Percentiles rank a stretch among this genome's conserved stretches.
Conservation (phyloP, 1,140 invertebrate genomes). For the Scaptomyza pallida region DNA sequence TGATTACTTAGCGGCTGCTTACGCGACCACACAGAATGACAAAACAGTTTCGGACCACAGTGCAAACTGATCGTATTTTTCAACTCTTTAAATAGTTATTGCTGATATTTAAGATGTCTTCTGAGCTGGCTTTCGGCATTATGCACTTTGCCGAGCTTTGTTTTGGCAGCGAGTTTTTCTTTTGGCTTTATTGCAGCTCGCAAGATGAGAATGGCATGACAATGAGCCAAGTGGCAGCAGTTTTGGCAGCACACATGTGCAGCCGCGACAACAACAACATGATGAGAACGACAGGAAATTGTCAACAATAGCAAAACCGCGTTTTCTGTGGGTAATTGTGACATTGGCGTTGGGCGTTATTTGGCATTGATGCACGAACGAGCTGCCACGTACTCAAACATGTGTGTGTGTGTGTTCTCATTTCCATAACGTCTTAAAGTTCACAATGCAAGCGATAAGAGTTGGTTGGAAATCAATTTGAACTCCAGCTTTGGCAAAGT, state of each 20-base stretch:
- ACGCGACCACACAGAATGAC: conserved; percentile 53
- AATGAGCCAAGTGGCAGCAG: conserved; percentile 45
- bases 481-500: conserved; percentile 44
- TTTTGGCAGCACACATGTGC: conserved; percentile 32
- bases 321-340: conserved; percentile 68
- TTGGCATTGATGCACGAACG: conserved; percentile 58
- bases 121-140: not conserved
- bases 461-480: conserved; percentile 45
- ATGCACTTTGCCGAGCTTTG: conserved; percentile 30
- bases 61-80: not conserved
- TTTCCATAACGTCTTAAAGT: conserved; percentile 45
- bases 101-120: not conserved
- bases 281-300: conserved; percentile 57
- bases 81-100: not conserved
- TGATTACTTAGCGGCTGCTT: conserved; percentile 62
- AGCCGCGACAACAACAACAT: conserved; percentile 2
- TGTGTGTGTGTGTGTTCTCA: conserved; percentile 31
- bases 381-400: conserved; percentile 54
- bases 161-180: conserved; percentile 43
- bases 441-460: conserved; percentile 35
- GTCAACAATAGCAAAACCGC: conserved; percentile 65
- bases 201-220: conserved; percentile 54
- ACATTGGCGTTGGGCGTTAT: conserved; percentile 46
- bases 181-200: conserved; percentile 29
- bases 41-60: conserved; percentile 27